Conservation (phyloP, 2,797 vertebrate species). For the Gallinago solitaria region DNA sequence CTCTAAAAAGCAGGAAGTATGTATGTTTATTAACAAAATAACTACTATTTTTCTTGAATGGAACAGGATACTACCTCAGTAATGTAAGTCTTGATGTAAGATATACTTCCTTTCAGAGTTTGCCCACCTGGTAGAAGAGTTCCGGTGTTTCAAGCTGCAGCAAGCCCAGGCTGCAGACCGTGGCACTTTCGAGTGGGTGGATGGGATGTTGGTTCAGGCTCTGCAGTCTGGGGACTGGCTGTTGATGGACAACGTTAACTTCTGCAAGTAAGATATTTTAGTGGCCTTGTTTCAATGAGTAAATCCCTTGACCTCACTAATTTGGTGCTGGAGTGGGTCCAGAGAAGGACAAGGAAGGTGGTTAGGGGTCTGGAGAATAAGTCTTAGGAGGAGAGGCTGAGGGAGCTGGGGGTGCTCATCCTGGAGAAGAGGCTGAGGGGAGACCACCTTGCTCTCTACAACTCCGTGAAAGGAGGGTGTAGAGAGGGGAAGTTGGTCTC, state of each 20-base stretch:
- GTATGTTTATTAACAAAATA: neutral
- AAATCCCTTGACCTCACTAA: neutral
- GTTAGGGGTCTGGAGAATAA: too few species aligned
- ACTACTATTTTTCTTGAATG: neutral
- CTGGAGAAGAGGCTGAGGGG: too few species aligned
- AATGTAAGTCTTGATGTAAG: neutral
- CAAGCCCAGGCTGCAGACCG: constrained; percentile 84
- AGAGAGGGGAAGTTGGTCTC: too few species aligned
- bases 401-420: too few species aligned
- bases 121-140: constrained; percentile 90
- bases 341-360: too few species aligned
- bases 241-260: constrained; percentile 98
- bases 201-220: constrained; percentile 93
- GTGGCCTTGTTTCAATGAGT: neutral
- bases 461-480: too few species aligned
- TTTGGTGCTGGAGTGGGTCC: too few species aligned
- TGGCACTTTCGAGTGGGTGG: constrained; percentile 96
- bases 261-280: constrained; percentile 88
- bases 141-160: constrained; percentile 86
- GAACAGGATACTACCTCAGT: neutral
- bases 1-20: neutral
- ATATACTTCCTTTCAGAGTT: constrained; percentile 82
- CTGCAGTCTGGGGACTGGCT: constrained; percentile 95
- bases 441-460: too few species aligned
- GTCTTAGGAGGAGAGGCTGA: too few species aligned